A percentile compares a stretch with the other conserved stretches of the same genome.
Conservation (phyloP, 2,888 invertebrate genomes). For the Phytoseiulus persimilis region DNA sequence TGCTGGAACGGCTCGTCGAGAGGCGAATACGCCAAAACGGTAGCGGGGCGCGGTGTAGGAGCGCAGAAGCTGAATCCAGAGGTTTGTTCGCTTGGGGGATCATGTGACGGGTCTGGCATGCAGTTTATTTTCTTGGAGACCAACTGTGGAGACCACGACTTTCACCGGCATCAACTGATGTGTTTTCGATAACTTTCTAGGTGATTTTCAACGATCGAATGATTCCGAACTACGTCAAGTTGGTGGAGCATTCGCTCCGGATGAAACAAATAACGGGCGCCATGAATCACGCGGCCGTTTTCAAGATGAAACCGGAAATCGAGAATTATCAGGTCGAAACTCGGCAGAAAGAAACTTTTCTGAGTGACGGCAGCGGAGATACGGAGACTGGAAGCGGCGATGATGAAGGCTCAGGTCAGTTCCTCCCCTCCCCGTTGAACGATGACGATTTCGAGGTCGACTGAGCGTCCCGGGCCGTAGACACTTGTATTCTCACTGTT, state of each 20-base stretch:
- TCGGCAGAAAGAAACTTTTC: not conserved
- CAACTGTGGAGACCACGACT: no score
- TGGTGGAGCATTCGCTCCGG: not conserved
- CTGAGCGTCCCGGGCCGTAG: no score
- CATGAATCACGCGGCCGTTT: not conserved
- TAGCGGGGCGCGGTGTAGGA: not conserved
- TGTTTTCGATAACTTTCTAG: not conserved
- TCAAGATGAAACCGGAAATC: constrained; percentile 32
- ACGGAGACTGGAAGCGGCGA: not conserved
- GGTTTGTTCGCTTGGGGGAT: not conserved
- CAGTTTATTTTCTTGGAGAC: no score
- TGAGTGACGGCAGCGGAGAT: constrained; percentile 20
- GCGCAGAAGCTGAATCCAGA: constrained; percentile 18
- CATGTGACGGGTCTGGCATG: no score
- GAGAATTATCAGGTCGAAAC: constrained; percentile 32
- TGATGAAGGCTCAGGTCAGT: not conserved
- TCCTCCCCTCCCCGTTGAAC: not conserved
- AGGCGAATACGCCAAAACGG: not conserved
- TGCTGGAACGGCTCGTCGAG: constrained; percentile 10
- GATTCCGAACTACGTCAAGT: not conserved
- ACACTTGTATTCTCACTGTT: no score
- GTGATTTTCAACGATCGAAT: not conserved
- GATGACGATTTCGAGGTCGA: no score
- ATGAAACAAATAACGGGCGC: constrained; percentile 13
- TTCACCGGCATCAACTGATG: no score